Evolutionary conservation across 2,888 invertebrate species (phyloP).

Genomic region (Tromatobia lineatoria): DNA sequence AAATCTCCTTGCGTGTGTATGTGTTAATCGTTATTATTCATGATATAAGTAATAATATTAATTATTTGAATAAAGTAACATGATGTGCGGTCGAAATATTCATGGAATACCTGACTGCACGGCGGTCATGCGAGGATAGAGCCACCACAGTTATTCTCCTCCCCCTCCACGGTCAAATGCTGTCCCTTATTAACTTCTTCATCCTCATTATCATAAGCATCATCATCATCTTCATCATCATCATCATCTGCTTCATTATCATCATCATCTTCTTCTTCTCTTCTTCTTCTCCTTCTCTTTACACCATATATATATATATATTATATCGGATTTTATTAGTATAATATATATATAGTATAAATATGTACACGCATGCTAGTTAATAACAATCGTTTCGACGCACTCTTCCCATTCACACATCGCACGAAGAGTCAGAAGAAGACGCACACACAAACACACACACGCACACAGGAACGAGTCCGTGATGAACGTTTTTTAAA

Average conservation of each 20-base stretch:
- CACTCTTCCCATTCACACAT: slow-evolving; percentile 68
- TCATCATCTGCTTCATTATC: too few species aligned
- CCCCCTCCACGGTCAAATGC: slow-evolving; percentile 64
- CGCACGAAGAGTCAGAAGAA: slow-evolving; percentile 67
- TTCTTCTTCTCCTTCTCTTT: slow-evolving; percentile 76
- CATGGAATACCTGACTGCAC: slow-evolving; percentile 83
- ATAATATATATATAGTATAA: slow-evolving; percentile 82
- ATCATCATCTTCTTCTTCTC: slow-evolving; percentile 71
- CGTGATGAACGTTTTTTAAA: slow-evolving; percentile 72
- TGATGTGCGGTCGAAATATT: slow-evolving; percentile 83
- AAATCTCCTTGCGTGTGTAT: slow-evolving; percentile 78
- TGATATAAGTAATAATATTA: slow-evolving; percentile 84
- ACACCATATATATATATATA: slow-evolving; percentile 79
- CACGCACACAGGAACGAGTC: slow-evolving; percentile 65
- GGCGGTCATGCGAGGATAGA: slow-evolving; percentile 73
- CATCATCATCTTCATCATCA: too few species aligned
- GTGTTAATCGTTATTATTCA: slow-evolving; percentile 83
- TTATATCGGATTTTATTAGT: slow-evolving; percentile 80
- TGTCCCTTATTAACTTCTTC: slow-evolving; percentile 58
- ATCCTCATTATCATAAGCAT: too few species aligned
- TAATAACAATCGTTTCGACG: slow-evolving; percentile 81
- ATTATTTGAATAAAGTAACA: slow-evolving; percentile 84
- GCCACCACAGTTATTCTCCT: slow-evolving; percentile 68
- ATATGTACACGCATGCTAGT: slow-evolving; percentile 84
- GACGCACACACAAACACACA: slow-evolving; percentile 61